Base-by-base conservation (phyloP, 1,140 invertebrate genomes). In the Papilio dardanus region DNA sequence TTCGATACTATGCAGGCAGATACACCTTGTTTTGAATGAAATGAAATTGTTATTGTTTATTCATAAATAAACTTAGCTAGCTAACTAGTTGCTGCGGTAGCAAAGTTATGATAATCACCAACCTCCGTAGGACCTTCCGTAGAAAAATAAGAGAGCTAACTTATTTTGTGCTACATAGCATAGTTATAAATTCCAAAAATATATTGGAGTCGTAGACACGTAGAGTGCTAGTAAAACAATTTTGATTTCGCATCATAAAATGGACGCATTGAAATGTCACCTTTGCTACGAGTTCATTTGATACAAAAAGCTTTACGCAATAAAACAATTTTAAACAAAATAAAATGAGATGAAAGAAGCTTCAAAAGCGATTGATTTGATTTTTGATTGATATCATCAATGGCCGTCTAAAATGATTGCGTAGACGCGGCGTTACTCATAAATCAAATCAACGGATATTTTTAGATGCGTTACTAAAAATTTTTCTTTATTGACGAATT, bases 361-460 rank as follows among this genome's bases (percentile, higher is more conserved):
- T 28, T 58, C 24, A 58, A 58, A 58, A 58, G 54, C 21, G 54
- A 58, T 28, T 54, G 50, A 54, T 58, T 58, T 58, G 21, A 58
- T 58, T 58, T 58, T 7, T 28, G 54, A 58, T 58, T 58, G 54
- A 58, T 58, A 58, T 58, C 46, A 19, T 50, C 54, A 58, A 28
- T 58, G 54, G 54, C 21, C 21, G 54, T 58, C 54, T 58, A 58
- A 58, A 58, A 58, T 58, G 10, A 58, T 58, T 58, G 10, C 54
- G 21, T 28, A 58, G 21, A 28, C 54, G 54, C 24, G 10, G 21
- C 54, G 24, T 58, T 58, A 28, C 54, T 58, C 54, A 58, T 30
- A 28, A 58, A 58, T 58, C 54, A 58, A 58, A 58, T 58, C 54
- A 58, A 58, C 54, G 12, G 54, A 58, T 58, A 58, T 58, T 58